A percentile compares a stretch with the other conserved stretches of the same genome.
Conservation (phyloP, 2,888 invertebrate species). For the Drosophila nigritarsus region DNA sequence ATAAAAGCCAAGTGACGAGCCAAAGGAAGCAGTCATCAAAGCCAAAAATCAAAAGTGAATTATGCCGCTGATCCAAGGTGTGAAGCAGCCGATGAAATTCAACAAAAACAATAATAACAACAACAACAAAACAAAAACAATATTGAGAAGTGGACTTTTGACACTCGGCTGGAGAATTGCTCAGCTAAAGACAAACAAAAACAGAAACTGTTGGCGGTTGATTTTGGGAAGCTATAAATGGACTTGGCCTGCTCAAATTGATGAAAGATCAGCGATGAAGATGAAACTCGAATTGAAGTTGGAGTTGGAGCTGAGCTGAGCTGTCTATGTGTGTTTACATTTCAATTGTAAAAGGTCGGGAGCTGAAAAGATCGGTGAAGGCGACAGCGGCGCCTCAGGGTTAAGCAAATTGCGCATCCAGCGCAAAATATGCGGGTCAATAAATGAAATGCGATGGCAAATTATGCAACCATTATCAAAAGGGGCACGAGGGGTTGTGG, state of each 20-base stretch:
- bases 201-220: conserved; percentile 38
- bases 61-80: conserved; percentile 44
- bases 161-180: conserved; percentile 45
- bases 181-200: conserved; percentile 49
- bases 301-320: not conserved
- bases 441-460: conserved; percentile 63
- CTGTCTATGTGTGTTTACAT: conserved; percentile 65
- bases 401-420: conserved; percentile 61
- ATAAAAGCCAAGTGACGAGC: conserved; percentile 35
- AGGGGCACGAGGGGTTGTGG: not conserved
- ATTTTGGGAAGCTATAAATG: conserved; percentile 16
- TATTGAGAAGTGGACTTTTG: conserved; percentile 45
- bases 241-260: conserved; percentile 32
- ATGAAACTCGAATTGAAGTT: not conserved
- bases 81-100: conserved; percentile 31
- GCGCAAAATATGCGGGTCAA: conserved; percentile 74
- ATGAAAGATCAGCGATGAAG: conserved; percentile 23
- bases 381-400: conserved; percentile 64
- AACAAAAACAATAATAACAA: conserved; percentile 23
- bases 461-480: conserved; percentile 65
- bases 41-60: conserved; percentile 47
- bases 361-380: conserved; percentile 37
- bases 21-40: conserved; percentile 50
- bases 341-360: conserved; percentile 73
- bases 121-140: conserved; percentile 3